Evolutionary conservation across 2,797 vertebrate genomes (phyloP).

Genomic region (Platyrinchus mystaceus): DNA sequence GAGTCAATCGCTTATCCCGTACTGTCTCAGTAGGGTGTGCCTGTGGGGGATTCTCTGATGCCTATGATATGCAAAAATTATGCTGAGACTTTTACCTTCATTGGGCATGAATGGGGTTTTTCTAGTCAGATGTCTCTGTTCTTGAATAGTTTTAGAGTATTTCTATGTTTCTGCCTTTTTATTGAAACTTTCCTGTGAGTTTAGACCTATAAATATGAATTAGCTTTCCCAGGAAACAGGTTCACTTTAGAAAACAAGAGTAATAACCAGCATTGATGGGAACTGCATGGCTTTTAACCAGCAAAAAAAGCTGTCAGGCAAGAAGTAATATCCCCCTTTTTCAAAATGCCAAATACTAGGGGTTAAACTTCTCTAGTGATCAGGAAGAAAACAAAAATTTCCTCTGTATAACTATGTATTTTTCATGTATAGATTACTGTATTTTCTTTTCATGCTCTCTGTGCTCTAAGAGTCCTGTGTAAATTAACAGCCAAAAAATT

Average conservation of each 20-base stretch:
- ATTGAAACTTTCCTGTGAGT: neutral
- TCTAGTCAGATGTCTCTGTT: neutral
- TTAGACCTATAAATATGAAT: neutral
- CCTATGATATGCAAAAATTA: neutral
- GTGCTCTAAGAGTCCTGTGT: neutral
- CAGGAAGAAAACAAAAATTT: neutral
- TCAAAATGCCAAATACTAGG: neutral
- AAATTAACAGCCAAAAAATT: slow-evolving; percentile 23
- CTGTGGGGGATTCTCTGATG: neutral
- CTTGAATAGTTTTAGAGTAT: neutral
- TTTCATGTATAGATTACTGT: neutral
- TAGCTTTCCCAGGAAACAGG: neutral
- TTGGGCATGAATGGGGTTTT: neutral
- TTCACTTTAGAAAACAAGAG: neutral
- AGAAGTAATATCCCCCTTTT: neutral
- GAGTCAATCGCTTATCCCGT: neutral
- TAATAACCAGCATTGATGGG: neutral
- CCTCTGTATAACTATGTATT: neutral
- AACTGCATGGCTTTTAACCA: neutral
- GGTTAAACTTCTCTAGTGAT: neutral
- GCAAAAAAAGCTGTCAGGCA: neutral
- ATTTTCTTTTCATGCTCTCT: neutral
- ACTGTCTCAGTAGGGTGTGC: rapidly evolving
- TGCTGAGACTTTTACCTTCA: neutral
- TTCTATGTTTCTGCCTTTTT: neutral